These are phyloP conservation scores for Donacobius atricapilla DNA, from an alignment of 2,113 vertebrate species.

Conservation along the genomic window DNA sequence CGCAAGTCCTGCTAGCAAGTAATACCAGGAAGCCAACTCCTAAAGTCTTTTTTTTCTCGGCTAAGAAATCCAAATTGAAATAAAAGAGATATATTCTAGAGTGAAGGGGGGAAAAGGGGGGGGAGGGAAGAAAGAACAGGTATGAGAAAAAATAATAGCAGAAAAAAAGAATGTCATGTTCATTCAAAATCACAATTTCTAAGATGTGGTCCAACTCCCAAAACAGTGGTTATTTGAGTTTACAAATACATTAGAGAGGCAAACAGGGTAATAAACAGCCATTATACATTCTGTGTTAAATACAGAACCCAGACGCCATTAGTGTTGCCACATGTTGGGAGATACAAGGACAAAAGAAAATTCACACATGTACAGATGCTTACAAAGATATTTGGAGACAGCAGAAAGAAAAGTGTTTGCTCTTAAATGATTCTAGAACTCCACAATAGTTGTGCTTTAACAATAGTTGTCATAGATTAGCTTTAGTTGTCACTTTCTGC, in stretches of 20 bases:
- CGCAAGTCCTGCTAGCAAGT: not conserved
- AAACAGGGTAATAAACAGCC: not conserved
- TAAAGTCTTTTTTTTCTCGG: not conserved
- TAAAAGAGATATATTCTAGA: not conserved
- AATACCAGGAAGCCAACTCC: not conserved
- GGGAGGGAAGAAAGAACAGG: accelerated
- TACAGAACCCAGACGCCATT: not conserved
- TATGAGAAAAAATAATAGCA: not conserved
- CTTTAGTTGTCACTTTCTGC: not conserved
- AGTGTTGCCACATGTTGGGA: not conserved
- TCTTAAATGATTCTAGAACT: not conserved
- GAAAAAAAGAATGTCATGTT: not conserved
- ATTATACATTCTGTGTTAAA: not conserved
- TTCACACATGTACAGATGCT: not conserved
- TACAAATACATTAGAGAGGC: not conserved
- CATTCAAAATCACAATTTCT: not conserved
- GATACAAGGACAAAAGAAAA: not conserved
- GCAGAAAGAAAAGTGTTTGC: not conserved
- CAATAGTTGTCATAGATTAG: not conserved
- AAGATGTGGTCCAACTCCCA: not conserved
- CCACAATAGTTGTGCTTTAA: not conserved
- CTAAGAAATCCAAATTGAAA: not conserved
- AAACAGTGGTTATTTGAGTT: not conserved
- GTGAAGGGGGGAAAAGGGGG: accelerated
- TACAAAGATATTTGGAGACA: not conserved